Percentiles rank a stretch among this genome's conserved stretches.
Conservation (phyloP, 1,140 invertebrate species). For the Platyura marginata region DNA sequence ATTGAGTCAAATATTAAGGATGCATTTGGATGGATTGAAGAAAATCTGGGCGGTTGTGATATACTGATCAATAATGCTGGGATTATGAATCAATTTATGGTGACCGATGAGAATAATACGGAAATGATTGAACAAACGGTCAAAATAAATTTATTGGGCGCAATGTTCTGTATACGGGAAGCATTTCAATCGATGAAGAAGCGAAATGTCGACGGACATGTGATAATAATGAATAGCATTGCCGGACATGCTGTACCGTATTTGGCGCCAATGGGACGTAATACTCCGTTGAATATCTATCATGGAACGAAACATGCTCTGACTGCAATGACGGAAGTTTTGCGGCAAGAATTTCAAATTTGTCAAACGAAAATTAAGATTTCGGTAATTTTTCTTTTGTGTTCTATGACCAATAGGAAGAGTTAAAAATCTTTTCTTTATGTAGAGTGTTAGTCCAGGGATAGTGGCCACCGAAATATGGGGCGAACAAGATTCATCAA, state of each 20-base stretch:
- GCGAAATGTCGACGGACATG: neutral
- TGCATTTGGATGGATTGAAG: constrained; percentile 37
- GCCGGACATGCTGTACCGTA: constrained; percentile 1
- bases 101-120: neutral
- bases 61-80: constrained; percentile 48
- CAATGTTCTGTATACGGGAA: constrained; percentile 39
- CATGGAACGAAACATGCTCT: neutral
- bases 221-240: constrained; percentile 1
- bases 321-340: neutral
- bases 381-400: too few relatives aligned
- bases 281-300: neutral
- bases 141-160: constrained; percentile 42
- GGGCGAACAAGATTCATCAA: constrained; percentile 8
- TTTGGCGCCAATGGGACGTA: neutral
- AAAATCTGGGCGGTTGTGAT: constrained; percentile 35
- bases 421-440: constrained; percentile 5
- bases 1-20: constrained; percentile 37
- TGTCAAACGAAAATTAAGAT: neutral
- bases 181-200: constrained; percentile 23
- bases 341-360: neutral
- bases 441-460: constrained; percentile 38
- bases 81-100: constrained; percentile 5
- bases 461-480: constrained; percentile 33
- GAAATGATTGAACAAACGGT: constrained; percentile 11
- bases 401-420: too few relatives aligned